Base-by-base conservation (phyloP, 2,888 invertebrate species). In the Folsomia candida region DNA sequence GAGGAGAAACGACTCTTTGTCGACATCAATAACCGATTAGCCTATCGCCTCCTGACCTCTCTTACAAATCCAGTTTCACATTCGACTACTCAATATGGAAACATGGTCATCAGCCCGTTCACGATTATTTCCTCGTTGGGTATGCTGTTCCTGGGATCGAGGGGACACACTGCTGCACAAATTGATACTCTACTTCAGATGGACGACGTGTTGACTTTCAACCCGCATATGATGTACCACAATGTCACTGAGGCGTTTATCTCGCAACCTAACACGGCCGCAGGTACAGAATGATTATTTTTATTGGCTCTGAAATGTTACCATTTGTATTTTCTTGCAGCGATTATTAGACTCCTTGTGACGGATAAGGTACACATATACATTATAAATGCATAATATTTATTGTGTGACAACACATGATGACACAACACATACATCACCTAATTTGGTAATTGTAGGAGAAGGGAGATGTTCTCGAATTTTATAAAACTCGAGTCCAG, bases 141-240 rank as follows among this genome's bases (percentile, higher is more conserved):
- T 0, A 93, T 94, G 93, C 89, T 94, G 72, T 94, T 93, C 82
- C 86, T 94, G 80, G 93, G 93, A 0, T 93, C 94, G 0, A 87
- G 91, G 77, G 93, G 93, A 1, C 88, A 91, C 1, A 94, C 94
- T 0, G 93, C 94, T 0, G 92, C 91, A 0, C 92, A 93, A 86
- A 92, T 94, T 91, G 93, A 94, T 81, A 92, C 93, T 81, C 88
- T 94, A 14, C 84, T 94, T 0, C 89, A 89, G 80, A 84, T 94
- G 20, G 94, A 94, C 81, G 92, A 94, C 76, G 92, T 93, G 88
- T 90, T 92, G 0, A 92, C 92, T 0, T 94, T 94, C 81, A 94
- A 94, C 83, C 94, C 94, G 0, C 94, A 94, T 82, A 87, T 93
- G 79, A 89, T 92, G 0, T 88, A 93, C 79, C 91, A 91, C 82